Evolutionary conservation across 1,140 invertebrate species (phyloP), one percentile per base, ranked within the genome.

Genomic region (Drosophila pectinifera): DNA sequence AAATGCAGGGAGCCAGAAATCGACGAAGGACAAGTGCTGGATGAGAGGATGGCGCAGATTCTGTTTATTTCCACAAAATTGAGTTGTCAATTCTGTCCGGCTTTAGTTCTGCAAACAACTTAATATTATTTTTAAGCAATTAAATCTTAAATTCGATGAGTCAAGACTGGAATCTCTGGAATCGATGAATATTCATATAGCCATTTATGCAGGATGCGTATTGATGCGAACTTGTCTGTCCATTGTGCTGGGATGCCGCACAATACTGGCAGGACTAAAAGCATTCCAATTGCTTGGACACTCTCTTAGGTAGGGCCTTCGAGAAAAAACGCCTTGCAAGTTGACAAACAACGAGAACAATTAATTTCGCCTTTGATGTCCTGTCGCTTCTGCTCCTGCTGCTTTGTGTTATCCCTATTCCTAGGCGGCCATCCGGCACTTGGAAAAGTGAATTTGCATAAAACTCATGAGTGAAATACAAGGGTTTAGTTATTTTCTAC

Each of bases 331-430:
- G 36, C 18, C 68, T 58, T 13, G 42, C 42, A 70, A 41, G 68
- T 46, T 41, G 58, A 51, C 42, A 70, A 72, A 78, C 79, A 68
- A 59, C 48, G 48, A 61, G 69, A 68, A 70, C 82, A 86, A 85
- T 85, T 86, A 81, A 70, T 86, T 85, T 86, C 46, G 43, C 42
- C 83, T 75, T 81, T 86, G 82, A 86, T 49, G 63, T 64, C 24
- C 34, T 20, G 46, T 48, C 26, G 39, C 41, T 38, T 13, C 11
- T 39, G 20, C 34, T 39, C 0, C 24, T 13, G 16, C 22, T 24
- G 10, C 14, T 36, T 34, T 34, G 20, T 36, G 59, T 45, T 28
- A 5, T 28, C 31, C 62, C 16, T 54, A 22, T 31, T 69, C 61
- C 18, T 22, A 11, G 18, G 18, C 59, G 48, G 13, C 20, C 16